phyloP scores from a whole-genome alignment of 2,113 vertebrate genomes.

The Ceyx cyanopectus region DNA sequence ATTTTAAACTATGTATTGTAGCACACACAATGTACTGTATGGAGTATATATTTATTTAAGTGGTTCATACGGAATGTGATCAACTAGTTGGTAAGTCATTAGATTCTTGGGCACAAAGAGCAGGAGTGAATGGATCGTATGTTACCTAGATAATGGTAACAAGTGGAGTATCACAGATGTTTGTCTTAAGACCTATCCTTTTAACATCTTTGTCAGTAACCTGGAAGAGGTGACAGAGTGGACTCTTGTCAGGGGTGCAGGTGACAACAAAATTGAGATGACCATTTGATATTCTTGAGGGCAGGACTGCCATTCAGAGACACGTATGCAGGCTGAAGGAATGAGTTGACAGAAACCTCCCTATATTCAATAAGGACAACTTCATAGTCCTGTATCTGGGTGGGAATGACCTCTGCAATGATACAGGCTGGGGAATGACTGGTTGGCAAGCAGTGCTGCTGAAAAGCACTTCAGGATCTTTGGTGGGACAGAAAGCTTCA shows the following conservation, averaged over 20 bases:
- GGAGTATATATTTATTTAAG: neutral
- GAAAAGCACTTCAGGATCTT: neutral
- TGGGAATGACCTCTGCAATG: neutral
- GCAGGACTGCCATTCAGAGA: too few relatives aligned
- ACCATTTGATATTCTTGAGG: neutral
- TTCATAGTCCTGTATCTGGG: neutral
- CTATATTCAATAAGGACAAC: neutral
- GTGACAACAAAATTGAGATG: neutral
- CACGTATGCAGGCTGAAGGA: too few relatives aligned
- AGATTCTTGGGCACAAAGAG: neutral
- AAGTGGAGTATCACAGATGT: neutral
- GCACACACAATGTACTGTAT: neutral
- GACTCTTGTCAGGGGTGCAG: neutral
- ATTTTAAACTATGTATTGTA: neutral
- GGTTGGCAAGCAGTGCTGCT: neutral
- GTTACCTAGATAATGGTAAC: neutral
- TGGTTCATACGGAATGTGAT: neutral
- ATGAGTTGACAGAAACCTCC: too few relatives aligned
- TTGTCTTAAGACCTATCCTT: neutral
- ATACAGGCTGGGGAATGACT: neutral
- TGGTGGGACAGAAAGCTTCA: neutral
- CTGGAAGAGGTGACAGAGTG: neutral
- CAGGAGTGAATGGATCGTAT: neutral
- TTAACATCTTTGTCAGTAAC: neutral
- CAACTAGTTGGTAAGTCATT: neutral